phyloP scores from a whole-genome alignment of 2,113 vertebrate species.

The Jacana jacana region DNA sequence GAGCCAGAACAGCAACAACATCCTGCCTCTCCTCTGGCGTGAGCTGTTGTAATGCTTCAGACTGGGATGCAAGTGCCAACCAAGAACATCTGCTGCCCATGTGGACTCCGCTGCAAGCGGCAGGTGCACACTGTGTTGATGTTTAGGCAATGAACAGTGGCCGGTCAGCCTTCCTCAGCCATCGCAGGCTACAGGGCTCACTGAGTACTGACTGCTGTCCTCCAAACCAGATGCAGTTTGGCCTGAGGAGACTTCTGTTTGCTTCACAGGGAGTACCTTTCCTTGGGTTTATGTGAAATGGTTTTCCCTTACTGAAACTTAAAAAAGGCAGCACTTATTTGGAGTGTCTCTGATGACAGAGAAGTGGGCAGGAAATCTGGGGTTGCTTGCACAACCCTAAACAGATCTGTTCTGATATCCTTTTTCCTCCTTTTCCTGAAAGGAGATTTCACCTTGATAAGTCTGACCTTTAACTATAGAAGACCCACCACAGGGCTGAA shows the following conservation, averaged over 20 bases:
- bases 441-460: background rate
- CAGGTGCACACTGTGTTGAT: background rate
- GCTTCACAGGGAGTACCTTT: background rate
- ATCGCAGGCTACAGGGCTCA: background rate
- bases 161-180: background rate
- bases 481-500: background rate
- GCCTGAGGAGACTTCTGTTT: background rate
- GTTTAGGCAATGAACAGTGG: background rate
- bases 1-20: accelerated
- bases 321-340: background rate
- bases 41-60: background rate
- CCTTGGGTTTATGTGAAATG: background rate
- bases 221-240: background rate
- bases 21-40: accelerated
- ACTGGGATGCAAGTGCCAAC: background rate
- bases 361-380: background rate
- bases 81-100: background rate
- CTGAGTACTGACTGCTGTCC: accelerated
- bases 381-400: background rate
- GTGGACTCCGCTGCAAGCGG: background rate
- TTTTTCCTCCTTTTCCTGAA: background rate
- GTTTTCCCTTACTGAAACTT: background rate
- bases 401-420: background rate
- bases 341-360: background rate
- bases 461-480: background rate